A percentile compares a stretch with the other conserved stretches of the same genome.
Evolutionary conservation across 2,797 vertebrate species (phyloP).

Genomic region (Anas acuta): DNA sequence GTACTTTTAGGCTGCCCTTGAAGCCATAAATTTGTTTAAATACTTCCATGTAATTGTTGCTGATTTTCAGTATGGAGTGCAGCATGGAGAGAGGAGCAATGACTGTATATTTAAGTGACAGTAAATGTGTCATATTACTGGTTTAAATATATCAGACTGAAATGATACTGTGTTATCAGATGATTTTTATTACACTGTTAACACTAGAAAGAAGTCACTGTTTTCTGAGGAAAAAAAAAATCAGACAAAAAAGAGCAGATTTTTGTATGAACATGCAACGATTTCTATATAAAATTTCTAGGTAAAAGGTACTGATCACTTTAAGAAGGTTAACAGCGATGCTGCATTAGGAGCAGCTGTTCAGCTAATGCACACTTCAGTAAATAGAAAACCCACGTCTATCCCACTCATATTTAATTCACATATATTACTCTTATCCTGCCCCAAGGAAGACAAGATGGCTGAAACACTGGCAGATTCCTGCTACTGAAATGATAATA

Average conservation of each 20-base stretch:
- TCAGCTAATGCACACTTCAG: constrained; percentile 1
- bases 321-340: constrained; percentile 18
- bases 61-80: background rate
- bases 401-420: constrained; percentile 58
- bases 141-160: background rate
- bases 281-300: constrained; percentile 6
- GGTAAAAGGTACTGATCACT: constrained; percentile 6
- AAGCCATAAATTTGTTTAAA: constrained; percentile 5
- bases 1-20: constrained; percentile 8
- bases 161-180: background rate
- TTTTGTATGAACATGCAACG: background rate
- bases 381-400: background rate
- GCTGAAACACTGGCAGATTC: constrained; percentile 47
- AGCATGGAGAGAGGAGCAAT: background rate
- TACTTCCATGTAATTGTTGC: background rate
- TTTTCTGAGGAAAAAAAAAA: background rate
- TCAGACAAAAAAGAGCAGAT: background rate
- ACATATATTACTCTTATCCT: constrained; percentile 49
- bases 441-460: constrained; percentile 58
- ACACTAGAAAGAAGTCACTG: background rate
- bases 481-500: constrained; percentile 59
- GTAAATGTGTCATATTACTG: background rate
- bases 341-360: background rate
- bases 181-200: background rate
- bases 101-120: constrained; percentile 5